Evolutionary conservation across 2,797 vertebrate species (phyloP).

Genomic region (Danio tinwini): DNA sequence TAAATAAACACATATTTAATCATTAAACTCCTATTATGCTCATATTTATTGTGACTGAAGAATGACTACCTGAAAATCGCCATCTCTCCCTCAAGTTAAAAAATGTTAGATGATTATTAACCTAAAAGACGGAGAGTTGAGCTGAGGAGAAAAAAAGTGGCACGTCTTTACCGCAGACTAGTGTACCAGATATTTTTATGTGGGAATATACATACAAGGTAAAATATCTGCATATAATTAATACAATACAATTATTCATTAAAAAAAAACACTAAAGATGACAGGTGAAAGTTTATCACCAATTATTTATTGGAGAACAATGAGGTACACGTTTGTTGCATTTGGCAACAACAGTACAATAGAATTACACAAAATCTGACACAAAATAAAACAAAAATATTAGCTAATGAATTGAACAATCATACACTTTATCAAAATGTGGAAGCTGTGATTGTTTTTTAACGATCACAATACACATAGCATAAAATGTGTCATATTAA

Average conservation of each 20-base stretch:
- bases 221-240: neutral
- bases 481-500: no score
- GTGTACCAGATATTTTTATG: neutral
- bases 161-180: neutral
- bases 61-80: conserved; percentile 1
- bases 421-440: neutral
- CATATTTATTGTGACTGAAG: neutral
- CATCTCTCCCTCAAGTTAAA: neutral
- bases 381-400: neutral
- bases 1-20: conserved; percentile 1
- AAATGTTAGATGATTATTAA: conserved; percentile 39
- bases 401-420: neutral
- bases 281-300: neutral
- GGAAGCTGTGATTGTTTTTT: neutral
- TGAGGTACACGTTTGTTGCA: neutral
- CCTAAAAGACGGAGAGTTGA: neutral
- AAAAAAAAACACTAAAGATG: neutral
- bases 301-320: neutral
- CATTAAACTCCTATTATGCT: conserved; percentile 31
- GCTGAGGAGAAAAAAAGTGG: neutral
- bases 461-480: no score
- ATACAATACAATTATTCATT: no score
- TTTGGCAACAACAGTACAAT: neutral
- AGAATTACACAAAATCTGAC: neutral
- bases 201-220: neutral